Evolutionary conservation across 2,797 vertebrate species (phyloP).

Genomic region (Chaenodraco wilsoni): DNA sequence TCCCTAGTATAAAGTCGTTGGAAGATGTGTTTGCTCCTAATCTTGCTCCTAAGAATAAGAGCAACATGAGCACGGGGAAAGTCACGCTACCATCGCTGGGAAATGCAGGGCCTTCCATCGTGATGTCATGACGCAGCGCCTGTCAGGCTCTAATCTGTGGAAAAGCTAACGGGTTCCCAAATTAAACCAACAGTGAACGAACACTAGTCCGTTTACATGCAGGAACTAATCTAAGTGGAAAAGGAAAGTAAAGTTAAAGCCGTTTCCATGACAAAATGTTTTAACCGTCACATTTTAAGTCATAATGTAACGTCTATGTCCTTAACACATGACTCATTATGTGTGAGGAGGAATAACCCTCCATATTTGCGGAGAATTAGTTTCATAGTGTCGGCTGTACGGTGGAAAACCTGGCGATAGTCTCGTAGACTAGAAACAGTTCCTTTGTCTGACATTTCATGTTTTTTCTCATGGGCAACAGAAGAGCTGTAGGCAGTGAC

Average conservation of each 20-base stretch:
- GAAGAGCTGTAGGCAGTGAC: slow-evolving; percentile 6
- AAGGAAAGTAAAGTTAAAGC: background rate
- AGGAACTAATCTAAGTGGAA: too few relatives aligned
- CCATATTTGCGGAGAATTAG: slow-evolving; percentile 16
- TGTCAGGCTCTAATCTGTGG: too few relatives aligned
- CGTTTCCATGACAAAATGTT: background rate
- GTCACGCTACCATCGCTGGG: too few relatives aligned
- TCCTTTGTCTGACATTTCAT: slow-evolving; percentile 30
- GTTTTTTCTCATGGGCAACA: background rate
- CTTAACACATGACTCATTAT: background rate
- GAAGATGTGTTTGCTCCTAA: too few relatives aligned
- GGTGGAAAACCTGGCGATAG: slow-evolving; percentile 9
- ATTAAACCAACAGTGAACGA: too few relatives aligned
- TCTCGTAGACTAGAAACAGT: slow-evolving; percentile 10
- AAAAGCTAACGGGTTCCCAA: too few relatives aligned
- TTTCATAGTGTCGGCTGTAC: background rate
- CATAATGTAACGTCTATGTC: background rate
- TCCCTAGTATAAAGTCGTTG: too few relatives aligned
- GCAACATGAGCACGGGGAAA: too few relatives aligned
- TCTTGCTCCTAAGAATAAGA: too few relatives aligned
- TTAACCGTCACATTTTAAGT: background rate
- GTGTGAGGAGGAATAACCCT: slow-evolving; percentile 5
- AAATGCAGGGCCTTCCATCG: too few relatives aligned
- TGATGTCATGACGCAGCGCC: too few relatives aligned
- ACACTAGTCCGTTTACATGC: too few relatives aligned